Percentiles rank a stretch among this genome's conserved stretches.
Evolutionary conservation across 2,797 vertebrate species (phyloP).

Genomic region (Melanotaenia boesemani): DNA sequence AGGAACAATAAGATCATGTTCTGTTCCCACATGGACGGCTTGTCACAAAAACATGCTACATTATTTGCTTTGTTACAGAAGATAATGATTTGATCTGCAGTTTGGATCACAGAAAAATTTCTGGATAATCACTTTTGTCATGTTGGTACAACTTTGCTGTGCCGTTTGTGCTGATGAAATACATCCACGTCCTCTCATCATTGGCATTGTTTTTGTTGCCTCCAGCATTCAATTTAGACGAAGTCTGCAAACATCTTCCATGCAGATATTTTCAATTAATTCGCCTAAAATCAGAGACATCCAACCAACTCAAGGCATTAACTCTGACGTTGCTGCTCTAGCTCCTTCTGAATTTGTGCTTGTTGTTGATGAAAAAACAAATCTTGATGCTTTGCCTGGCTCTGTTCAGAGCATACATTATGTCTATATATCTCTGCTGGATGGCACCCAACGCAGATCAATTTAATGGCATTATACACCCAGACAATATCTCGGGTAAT

Average conservation of each 20-base stretch:
- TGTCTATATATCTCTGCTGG: neutral
- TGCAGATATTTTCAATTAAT: conserved; percentile 7
- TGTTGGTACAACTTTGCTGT: conserved; percentile 21
- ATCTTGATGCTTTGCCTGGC: neutral
- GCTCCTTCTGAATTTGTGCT: neutral
- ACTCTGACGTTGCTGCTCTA: neutral
- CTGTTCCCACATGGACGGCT: conserved; percentile 48
- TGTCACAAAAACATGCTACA: conserved; percentile 48
- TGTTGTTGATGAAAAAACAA: neutral
- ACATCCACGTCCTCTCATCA: conserved; percentile 5
- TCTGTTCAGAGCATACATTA: neutral
- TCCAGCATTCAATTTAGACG: conserved; percentile 16
- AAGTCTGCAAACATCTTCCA: conserved; percentile 4
- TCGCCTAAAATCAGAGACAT: conserved; percentile 5
- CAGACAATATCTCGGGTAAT: neutral
- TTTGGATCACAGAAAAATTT: conserved; percentile 39
- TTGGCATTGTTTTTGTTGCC: conserved; percentile 10
- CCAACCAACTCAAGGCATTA: conserved; percentile 13
- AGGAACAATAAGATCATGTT: conserved; percentile 35
- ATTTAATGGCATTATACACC: conserved; percentile 4
- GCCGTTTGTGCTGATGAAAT: conserved; percentile 23
- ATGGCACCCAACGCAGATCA: neutral
- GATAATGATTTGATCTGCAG: conserved; percentile 39
- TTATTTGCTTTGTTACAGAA: conserved; percentile 44
- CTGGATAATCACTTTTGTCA: conserved; percentile 25